Percentiles rank a stretch among this genome's conserved stretches.
These are phyloP conservation scores for Momotus momota DNA, from an alignment of 2,797 vertebrate species.

Conservation along the genomic window DNA sequence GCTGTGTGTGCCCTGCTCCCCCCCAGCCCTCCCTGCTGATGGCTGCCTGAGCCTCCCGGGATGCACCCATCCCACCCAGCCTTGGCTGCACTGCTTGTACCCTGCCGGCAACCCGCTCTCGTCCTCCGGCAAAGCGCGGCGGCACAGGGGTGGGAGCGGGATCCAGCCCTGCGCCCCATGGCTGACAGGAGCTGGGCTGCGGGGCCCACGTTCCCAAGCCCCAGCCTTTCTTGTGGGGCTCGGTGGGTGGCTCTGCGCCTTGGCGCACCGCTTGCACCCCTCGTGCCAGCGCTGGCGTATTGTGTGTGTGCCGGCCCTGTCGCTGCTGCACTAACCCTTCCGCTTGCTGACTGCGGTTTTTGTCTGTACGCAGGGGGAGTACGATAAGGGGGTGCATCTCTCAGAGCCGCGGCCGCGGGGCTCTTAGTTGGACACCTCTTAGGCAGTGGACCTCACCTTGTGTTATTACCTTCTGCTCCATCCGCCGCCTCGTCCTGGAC, in stretches of 20 bases:
- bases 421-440: conserved; percentile 78
- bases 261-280: background rate
- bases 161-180: background rate
- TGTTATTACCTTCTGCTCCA: conserved; percentile 81
- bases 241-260: background rate
- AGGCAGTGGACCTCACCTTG: conserved; percentile 82
- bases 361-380: conserved; percentile 88
- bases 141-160: background rate
- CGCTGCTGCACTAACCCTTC: conserved; percentile 82
- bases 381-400: conserved; percentile 84
- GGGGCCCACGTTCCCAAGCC: background rate
- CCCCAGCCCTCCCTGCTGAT: conserved; percentile 25
- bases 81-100: conserved; percentile 58
- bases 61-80: background rate
- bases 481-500: conserved; percentile 74
- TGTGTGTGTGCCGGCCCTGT: background rate
- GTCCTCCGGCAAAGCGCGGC: background rate
- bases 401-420: conserved; percentile 75
- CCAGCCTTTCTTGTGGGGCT: background rate
- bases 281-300: conserved; percentile 21
- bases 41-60: conserved; percentile 39
- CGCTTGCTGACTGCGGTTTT: conserved; percentile 87
- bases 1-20: background rate
- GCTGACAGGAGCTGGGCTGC: background rate
- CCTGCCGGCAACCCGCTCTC: background rate